Percentiles rank a stretch among this genome's conserved stretches.
phyloP scores from a whole-genome alignment of 2,113 vertebrate genomes.

The Merops nubicus region DNA sequence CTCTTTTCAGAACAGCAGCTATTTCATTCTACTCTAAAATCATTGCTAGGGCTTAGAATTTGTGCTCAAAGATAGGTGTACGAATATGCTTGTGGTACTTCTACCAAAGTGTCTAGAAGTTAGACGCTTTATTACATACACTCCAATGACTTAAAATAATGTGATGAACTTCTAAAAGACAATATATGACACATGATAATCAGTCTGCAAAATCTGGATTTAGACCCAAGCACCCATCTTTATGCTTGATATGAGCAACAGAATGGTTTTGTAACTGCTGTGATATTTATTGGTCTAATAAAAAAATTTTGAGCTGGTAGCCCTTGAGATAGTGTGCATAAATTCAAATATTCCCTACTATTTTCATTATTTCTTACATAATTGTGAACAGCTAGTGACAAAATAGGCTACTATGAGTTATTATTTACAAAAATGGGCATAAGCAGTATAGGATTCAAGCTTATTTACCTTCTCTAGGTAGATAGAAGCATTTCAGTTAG shows the following conservation, averaged over 20 bases:
- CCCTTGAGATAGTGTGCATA: background rate
- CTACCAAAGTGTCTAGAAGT: background rate
- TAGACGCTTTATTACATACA: background rate
- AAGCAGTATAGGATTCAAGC: background rate
- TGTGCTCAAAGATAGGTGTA: background rate
- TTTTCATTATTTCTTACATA: background rate
- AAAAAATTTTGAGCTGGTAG: background rate
- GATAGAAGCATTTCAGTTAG: background rate
- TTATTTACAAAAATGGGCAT: background rate
- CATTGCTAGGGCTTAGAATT: background rate
- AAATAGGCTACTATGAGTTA: background rate
- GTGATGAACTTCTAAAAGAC: background rate
- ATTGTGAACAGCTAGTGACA: background rate
- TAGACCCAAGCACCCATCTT: background rate
- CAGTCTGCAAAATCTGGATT: background rate
- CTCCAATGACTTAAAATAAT: background rate
- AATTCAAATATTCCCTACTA: background rate
- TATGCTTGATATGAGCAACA: background rate
- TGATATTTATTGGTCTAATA: conserved; percentile 4
- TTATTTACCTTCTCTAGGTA: background rate
- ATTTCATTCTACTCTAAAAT: background rate
- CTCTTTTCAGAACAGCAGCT: background rate
- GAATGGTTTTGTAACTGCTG: background rate
- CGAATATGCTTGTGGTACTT: background rate
- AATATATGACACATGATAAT: background rate